These are phyloP conservation scores for Eristalis tenax DNA, from an alignment of 2,888 invertebrate species.

Conservation along the genomic window DNA sequence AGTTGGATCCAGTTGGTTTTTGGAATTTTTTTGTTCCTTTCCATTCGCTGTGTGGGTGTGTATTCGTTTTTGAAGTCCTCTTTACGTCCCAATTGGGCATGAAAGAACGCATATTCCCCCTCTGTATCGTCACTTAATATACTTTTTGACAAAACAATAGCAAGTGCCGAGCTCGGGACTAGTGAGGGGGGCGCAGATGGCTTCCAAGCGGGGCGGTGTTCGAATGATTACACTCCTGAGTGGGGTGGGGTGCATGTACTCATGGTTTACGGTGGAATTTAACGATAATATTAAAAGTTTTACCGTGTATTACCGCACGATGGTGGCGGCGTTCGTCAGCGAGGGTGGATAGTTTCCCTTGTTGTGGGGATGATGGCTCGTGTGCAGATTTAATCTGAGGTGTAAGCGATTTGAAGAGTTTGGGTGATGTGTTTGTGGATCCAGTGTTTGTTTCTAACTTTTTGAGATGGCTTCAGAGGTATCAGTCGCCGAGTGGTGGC, in stretches of 20 bases:
- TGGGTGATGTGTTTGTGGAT: neutral
- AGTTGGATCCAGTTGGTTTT: neutral
- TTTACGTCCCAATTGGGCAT: conserved; percentile 28
- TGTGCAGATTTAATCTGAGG: neutral
- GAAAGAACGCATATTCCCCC: conserved; percentile 8
- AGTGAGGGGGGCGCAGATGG: neutral
- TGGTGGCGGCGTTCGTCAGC: neutral
- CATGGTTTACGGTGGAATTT: conserved; percentile 23
- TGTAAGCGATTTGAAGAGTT: neutral
- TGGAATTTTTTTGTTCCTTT: neutral
- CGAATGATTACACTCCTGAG: neutral
- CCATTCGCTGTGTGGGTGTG: conserved; percentile 1
- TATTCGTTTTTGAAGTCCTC: conserved; percentile 6
- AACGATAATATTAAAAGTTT: conserved; percentile 47
- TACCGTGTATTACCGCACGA: conserved; percentile 22
- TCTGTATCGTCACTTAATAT: conserved; percentile 6
- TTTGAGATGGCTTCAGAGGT: neutral
- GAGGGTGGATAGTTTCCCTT: conserved; percentile 9
- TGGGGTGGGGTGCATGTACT: conserved; percentile 18
- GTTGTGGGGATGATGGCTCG: neutral
- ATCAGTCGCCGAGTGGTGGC: neutral
- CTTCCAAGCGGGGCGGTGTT: neutral
- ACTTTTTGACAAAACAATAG: conserved; percentile 27
- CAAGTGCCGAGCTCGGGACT: neutral
- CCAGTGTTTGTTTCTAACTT: neutral